A percentile compares a stretch with the other conserved stretches of the same genome.
Conservation (phyloP, 1,140 invertebrate species). For the Hycleus cichorii region DNA sequence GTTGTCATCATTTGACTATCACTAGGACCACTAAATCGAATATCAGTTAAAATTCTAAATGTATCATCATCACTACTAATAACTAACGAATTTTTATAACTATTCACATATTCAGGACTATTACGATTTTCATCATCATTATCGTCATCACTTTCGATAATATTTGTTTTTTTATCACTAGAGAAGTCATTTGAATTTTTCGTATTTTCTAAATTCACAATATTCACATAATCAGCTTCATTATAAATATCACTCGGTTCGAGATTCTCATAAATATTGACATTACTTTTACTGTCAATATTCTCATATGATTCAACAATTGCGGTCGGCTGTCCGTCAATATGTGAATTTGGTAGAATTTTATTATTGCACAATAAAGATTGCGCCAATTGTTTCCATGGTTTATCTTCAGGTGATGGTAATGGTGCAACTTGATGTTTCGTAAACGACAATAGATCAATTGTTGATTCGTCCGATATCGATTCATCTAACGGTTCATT, state of each 20-base stretch:
- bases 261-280: conserved; percentile 13
- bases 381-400: conserved; percentile 36
- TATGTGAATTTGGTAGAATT: background rate
- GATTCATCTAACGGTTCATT: conserved; percentile 9
- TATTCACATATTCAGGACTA: conserved; percentile 16
- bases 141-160: background rate
- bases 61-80: conserved; percentile 25
- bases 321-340: background rate
- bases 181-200: conserved; percentile 15
- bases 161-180: conserved; percentile 6
- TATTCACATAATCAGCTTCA: conserved; percentile 28
- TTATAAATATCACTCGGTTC: conserved; percentile 14
- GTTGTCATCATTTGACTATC: conserved; percentile 39
- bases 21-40: conserved; percentile 37
- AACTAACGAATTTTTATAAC: conserved; percentile 15
- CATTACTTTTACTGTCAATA: background rate
- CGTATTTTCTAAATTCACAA: conserved; percentile 24
- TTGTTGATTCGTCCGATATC: background rate
- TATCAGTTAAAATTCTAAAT: conserved; percentile 37
- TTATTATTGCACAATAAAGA: conserved; percentile 27
- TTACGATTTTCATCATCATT: background rate
- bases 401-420: conserved; percentile 38
- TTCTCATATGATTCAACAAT: conserved; percentile 7
- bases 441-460: background rate
- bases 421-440: conserved; percentile 28